Percentiles rank a stretch among this genome's conserved stretches.
Evolutionary conservation across 2,113 vertebrate genomes (phyloP).

Genomic region (Oreochromis aureus): DNA sequence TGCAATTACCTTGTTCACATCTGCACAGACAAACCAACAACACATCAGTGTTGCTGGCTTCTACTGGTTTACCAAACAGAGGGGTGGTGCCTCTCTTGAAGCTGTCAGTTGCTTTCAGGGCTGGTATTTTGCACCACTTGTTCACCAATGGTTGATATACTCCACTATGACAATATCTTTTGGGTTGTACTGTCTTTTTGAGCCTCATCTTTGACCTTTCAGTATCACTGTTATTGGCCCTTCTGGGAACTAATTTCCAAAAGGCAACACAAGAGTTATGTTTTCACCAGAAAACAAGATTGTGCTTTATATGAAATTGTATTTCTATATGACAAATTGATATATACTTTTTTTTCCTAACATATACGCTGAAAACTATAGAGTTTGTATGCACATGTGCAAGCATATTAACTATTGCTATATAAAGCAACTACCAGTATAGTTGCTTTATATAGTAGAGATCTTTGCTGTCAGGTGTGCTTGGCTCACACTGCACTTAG

Average conservation of each 20-base stretch:
- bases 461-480: slow-evolving; percentile 11
- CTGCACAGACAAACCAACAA: background rate
- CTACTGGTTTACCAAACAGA: background rate
- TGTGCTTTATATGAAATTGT: background rate
- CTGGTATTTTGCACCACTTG: background rate
- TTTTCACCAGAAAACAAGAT: background rate
- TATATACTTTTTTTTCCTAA: background rate
- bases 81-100: background rate
- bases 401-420: background rate
- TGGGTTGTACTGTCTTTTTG: background rate
- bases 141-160: background rate
- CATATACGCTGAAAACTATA: background rate
- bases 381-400: background rate
- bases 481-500: background rate
- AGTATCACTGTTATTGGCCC: background rate
- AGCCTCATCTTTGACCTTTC: background rate
- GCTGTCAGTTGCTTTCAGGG: background rate
- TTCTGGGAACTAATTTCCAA: background rate
- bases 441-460: background rate
- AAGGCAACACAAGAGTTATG: background rate
- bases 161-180: background rate
- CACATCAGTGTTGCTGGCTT: background rate
- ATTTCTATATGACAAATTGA: background rate
- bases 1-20: background rate
- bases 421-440: background rate